Evolutionary conservation across 2,888 invertebrate genomes (phyloP), one percentile per base, ranked within the genome.

Genomic region (Megaustenia siamemsis): DNA sequence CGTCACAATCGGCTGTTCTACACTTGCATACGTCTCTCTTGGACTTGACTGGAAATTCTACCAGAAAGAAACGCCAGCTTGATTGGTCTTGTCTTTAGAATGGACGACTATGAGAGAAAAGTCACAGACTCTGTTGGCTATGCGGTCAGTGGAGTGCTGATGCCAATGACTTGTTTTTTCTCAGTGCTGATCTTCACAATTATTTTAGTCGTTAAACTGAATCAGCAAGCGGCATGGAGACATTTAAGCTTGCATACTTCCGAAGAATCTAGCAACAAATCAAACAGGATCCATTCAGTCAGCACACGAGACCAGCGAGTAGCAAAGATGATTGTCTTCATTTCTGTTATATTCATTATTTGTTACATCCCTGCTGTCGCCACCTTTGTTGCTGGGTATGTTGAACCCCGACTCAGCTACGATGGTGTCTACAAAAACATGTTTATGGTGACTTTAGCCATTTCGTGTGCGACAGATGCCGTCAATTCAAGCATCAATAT

Each of bases 311-410:
- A 73, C 10, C 32, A 73, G 5, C n/a, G 24, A 28, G 32, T 38
- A 15, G n/a, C n/a, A 3, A 77, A 60, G 28, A 77, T 56, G 56
- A 53, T 60, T 6, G n/a, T 77, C 3, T 32, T 28, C 5, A 77
- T 77, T 56, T 32, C 77, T 38, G 38, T 60, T 8, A 60, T 77
- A 32, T 77, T 56, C n/a, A 77, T 77, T 5, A 38, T 77, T 24
- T 77, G 35, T 40, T 77, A 56, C 24, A 15, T 77, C 4, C 77
- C 77, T 10, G 38, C 32, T 60, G 49, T 60, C 24, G 77, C 2
- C 4, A 38, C 60, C 2, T 60, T 38, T n/a, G 24, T 60, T 28
- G 45, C 49, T 32, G 49, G 28, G 15, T 40, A 32, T 4, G 38
- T 77, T 24, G 77, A 77, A 24, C 77, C 77, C 3, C 28, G 60